Percentiles rank a stretch among this genome's conserved stretches.
These are phyloP conservation scores for Pelusios castaneus DNA, from an alignment of 2,113 vertebrate species.

Conservation along the genomic window DNA sequence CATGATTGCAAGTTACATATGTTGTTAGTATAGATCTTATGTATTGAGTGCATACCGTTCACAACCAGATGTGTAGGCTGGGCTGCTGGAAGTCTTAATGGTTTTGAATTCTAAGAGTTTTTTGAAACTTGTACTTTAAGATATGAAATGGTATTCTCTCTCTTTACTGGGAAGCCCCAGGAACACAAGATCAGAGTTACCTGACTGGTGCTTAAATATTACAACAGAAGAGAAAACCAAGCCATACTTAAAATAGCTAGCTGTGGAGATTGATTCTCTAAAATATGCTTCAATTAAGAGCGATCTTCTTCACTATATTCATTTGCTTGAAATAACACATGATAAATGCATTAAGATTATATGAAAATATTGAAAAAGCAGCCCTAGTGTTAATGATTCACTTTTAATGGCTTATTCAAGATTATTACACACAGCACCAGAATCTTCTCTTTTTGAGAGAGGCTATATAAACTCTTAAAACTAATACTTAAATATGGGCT, in stretches of 20 bases:
- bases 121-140: background rate
- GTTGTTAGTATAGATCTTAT: background rate
- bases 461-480: background rate
- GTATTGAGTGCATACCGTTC: rapidly evolving
- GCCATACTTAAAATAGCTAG: background rate
- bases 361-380: background rate
- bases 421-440: background rate
- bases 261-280: background rate
- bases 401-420: background rate
- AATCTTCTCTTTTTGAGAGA: background rate
- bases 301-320: background rate
- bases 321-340: background rate
- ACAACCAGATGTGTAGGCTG: background rate
- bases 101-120: background rate
- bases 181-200: background rate
- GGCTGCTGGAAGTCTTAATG: background rate
- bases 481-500: background rate
- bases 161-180: background rate
- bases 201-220: background rate
- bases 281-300: background rate
- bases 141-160: background rate
- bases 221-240: background rate
- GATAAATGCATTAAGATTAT: background rate
- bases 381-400: background rate
- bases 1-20: background rate